phyloP scores from a whole-genome alignment of 1,140 invertebrate genomes.

The Caenorhabditis brenneri region DNA sequence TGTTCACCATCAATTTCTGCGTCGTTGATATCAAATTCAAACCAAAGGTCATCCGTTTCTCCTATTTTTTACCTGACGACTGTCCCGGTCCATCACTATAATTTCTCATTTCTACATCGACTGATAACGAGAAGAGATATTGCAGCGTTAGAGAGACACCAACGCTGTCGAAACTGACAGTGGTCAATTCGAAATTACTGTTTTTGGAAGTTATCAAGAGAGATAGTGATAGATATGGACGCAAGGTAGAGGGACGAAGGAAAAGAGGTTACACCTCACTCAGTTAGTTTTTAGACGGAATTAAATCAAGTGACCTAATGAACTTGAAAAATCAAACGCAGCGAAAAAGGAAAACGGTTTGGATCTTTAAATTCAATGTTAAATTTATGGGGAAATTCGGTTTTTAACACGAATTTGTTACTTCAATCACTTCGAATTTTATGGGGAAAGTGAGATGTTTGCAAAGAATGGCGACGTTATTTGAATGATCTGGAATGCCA shows the following conservation, averaged over 20 bases:
- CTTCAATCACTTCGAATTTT: too few species aligned
- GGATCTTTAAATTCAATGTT: too few species aligned
- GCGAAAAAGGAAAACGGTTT: background rate
- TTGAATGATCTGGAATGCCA: too few species aligned
- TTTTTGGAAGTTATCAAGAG: conserved; percentile 12
- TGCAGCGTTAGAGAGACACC: background rate
- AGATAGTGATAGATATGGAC: background rate
- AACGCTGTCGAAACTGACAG: background rate
- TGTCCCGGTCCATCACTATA: background rate
- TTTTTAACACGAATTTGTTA: too few species aligned
- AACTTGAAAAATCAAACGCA: background rate
- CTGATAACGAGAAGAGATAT: background rate
- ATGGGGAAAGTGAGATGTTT: too few species aligned
- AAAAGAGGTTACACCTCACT: conserved; percentile 1
- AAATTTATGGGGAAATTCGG: too few species aligned
- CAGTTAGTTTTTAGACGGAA: background rate
- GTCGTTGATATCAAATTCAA: conserved; percentile 31
- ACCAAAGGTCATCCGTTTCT: conserved; percentile 29
- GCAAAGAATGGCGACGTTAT: too few species aligned
- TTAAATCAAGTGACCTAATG: background rate
- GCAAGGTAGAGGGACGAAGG: background rate
- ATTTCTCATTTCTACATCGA: conserved; percentile 5
- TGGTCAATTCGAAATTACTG: conserved; percentile 8
- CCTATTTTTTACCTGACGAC: background rate
- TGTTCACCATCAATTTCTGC: conserved; percentile 8